Conservation (phyloP, 2,797 vertebrate species). For the Astyanax mexicanus region DNA sequence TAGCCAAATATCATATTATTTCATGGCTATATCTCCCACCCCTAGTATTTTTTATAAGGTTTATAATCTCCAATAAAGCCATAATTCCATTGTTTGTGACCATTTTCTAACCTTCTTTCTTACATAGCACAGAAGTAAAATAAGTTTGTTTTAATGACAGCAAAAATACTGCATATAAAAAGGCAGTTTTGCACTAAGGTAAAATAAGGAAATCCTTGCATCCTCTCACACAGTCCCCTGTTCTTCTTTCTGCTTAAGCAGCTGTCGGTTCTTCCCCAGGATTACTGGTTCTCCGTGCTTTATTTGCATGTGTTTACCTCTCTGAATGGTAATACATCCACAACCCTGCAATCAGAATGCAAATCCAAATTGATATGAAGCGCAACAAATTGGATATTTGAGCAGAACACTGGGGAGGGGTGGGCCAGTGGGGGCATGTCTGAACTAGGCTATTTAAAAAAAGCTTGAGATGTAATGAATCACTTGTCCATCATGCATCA, state of each 20-base stretch:
- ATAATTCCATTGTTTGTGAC: no score
- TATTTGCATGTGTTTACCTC: constrained; percentile 59
- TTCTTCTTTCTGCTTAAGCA: constrained; percentile 25
- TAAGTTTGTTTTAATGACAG: no score
- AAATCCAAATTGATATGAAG: constrained; percentile 57
- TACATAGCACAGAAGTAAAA: not conserved
- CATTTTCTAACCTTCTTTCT: no score
- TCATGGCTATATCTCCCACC: no score
- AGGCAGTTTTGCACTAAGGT: no score
- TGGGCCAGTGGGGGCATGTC: constrained; percentile 18
- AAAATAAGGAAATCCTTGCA: constrained; percentile 4
- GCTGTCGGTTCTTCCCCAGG: constrained; percentile 37
- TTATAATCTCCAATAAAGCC: no score
- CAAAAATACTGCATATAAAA: no score
- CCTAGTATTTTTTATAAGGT: no score
- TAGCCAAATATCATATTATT: no score
- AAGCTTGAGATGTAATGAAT: constrained; percentile 28
- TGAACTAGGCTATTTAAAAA: constrained; percentile 29
- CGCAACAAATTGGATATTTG: constrained; percentile 36
- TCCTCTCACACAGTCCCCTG: constrained; percentile 24
- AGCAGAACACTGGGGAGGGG: constrained; percentile 23
- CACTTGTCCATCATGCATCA: constrained; percentile 38
- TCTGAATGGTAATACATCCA: constrained; percentile 48
- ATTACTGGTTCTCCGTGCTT: constrained; percentile 26
- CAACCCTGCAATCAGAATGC: constrained; percentile 56